Evolutionary conservation across 2,113 vertebrate genomes (phyloP), one percentile per base, ranked within the genome.

Genomic region (Acinonyx jubatus): DNA sequence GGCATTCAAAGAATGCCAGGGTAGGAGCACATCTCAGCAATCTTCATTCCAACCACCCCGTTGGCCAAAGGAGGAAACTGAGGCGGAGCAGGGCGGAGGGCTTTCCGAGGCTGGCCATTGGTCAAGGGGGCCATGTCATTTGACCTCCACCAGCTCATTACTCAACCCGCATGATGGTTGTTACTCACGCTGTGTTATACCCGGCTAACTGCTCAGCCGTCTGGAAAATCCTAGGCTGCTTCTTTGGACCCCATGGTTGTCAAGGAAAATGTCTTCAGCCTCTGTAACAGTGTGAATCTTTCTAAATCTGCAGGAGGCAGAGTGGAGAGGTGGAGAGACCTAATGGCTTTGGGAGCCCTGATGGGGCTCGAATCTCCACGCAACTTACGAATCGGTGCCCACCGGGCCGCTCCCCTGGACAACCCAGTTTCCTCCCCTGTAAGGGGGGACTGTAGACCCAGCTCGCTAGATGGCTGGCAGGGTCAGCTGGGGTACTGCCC

Each of bases 401-500:
- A 8, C 5, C 1, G 9, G 79, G 27, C 18, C 38, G 16, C 33
- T 3, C 11, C 41, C 27, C 25, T 5, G 50, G 5, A 23, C 7
- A 31, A 8, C 33, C 52, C 6, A 0, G 12, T n/a, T 29, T 78
- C 63, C 78, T 36, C 57, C 78, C 36, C 45, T 33, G 33, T 50
- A 36, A 27, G 11, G 55, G 41, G 81, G 78, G 41, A 12, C 15
- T 4, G 12, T 19, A 14, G 68, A 7, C 19, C 38, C 33, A 7
- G 4, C 38, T 38, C 31, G 2, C 4, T 3, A 9, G 27, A 1
- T 4, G 7, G 27, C 3, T 12, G n/a, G 29, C 63, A 31, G 38
- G 12, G 1, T 45, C 66, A 25, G 0, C 14, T 10, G 19, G 38
- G 48, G 1, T 33, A 0, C 18, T 7, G 29, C 7, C 31, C 0